Conservation (phyloP, 2,888 invertebrate species). For the Orchesellides sinensis region DNA sequence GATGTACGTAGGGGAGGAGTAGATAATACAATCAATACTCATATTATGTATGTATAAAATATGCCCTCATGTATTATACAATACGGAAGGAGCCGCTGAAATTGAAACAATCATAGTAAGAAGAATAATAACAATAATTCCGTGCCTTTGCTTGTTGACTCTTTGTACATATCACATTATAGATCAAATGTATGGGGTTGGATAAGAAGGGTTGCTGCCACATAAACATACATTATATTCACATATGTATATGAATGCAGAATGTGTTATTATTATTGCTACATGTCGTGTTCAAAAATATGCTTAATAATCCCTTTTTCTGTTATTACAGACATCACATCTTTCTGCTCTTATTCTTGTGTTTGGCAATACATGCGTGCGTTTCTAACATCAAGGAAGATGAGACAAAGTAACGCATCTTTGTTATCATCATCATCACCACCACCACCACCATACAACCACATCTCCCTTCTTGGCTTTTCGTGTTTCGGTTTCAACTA, state of each 20-base stretch:
- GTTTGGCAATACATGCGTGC: constrained; percentile 7
- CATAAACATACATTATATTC: background rate
- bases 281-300: constrained; percentile 11
- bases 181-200: too few species aligned
- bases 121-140: constrained; percentile 18
- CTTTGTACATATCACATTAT: background rate
- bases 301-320: constrained; percentile 9
- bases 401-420: background rate
- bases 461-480: background rate
- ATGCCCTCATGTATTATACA: background rate
- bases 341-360: background rate
- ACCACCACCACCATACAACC: too few species aligned
- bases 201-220: background rate
- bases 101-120: background rate
- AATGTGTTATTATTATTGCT: background rate
- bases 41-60: too few species aligned
- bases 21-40: background rate
- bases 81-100: constrained; percentile 35
- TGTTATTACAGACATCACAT: background rate
- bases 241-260: background rate
- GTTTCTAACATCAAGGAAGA: background rate
- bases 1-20: background rate
- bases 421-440: background rate
- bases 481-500: background rate
- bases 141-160: background rate